Evolutionary conservation across 2,888 invertebrate genomes (phyloP), one percentile per base, ranked within the genome.

Genomic region (Drosophila rubida): DNA sequence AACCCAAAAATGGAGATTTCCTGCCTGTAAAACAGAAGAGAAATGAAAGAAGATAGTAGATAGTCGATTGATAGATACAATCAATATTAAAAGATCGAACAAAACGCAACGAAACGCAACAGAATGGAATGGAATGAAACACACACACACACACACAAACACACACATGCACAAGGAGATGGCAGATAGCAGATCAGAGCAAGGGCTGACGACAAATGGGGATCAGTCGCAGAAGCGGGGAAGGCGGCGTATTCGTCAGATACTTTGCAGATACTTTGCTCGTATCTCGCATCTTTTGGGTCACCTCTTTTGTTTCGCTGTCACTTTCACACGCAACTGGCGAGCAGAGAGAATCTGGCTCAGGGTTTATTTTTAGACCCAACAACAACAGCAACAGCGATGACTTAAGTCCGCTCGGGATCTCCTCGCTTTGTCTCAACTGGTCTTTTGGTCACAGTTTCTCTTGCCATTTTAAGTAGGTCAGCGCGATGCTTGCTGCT

Each of bases 1-100:
- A 90, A 86, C 90, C 90, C 90, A 90, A 90, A 90, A 90, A 90
- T 84, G 90, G 90, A 81, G 90, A 90, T 90, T 90, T 90, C 90
- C 90, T 90, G 90, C 90, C 90, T 90, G 90, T 73, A 89, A 90
- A 90, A 88, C 89, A 88, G 79, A 89, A 87, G 66, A 76, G 78
- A 78, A 78, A 80, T 69, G 76, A 76, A 72, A 84, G 75, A 72
- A 87, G 65, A 83, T 86, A 86, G 76, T 84, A 85, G 65, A 79
- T 85, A 83, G 73, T 80, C 55, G 35, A 35, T 13, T 13, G 35
- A 32, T 37, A 37, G 30, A 30, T 51, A 19, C 37, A 27, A 30
- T 30, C 30, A 48, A 63, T 42, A 48, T 72, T 49, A 42, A 66
- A 27, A 54, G 9, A 49, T 32, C 27, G 42, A 64, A 51, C 51